Evolutionary conservation across 2,888 invertebrate genomes (phyloP), one percentile per base, ranked within the genome.

Genomic region (Amphipyra berbera): DNA sequence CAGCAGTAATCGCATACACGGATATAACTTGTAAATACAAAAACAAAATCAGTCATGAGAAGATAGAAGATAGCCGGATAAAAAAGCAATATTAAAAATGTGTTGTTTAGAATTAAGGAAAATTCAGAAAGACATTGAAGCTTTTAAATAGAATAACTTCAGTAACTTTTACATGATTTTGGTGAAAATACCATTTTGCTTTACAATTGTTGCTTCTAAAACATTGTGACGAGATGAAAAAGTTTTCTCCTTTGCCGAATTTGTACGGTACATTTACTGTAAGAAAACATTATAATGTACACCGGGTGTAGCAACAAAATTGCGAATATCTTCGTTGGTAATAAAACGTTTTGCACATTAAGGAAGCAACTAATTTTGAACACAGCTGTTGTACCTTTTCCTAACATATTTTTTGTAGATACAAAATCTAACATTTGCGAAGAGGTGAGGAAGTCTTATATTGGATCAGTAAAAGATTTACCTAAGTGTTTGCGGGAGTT

Each of bases 271-370:
- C 42, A 61, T 60, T 68, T 71, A 63, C 57, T 44, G 13, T 54
- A 35, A 42, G 45, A 35, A 9, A 68, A 56, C 59, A 64, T 63
- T 50, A 30, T 40, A 57, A 61, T 59, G 41, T 37, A 64, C 64
- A 55, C 68, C 71, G 61, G 71, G 58, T 74, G 71, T 44, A 52
- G 38, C 42, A 59, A 63, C 68, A 47, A 57, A 64, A 63, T 73
- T 66, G 42, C 66, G 35, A 68, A 73, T 45, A 66, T 59, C 47
- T 59, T 40, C 56, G 61, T 61, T 42, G 30, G 46, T 67, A 71
- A 68, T 57, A 72, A 60, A 57, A 60, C 57, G 57, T 35, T 61
- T 56, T 54, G 54, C 44, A 71, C 49, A 62, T 70, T 71, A 52
- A 27, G 66, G 67, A 53, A 71, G 71, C 38, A 56, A 63, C 63